Evolutionary conservation across 1,140 invertebrate species (phyloP).

Genomic region (Tyrophagus putrescentiae): DNA sequence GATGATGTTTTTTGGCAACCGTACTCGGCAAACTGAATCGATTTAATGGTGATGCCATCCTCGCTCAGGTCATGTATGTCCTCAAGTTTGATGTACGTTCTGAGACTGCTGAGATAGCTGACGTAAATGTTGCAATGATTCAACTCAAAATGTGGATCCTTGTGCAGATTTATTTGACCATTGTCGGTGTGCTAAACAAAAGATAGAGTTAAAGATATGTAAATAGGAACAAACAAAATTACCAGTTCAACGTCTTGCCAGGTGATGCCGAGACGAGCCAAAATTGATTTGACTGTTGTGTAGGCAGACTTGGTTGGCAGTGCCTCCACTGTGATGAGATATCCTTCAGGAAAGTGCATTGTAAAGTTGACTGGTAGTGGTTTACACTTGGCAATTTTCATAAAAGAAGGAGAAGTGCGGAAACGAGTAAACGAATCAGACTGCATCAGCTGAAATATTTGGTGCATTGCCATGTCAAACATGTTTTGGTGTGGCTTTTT

Average conservation of each 20-base stretch:
- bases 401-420: background rate
- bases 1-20: background rate
- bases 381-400: background rate
- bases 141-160: background rate
- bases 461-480: background rate
- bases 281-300: background rate
- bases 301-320: background rate
- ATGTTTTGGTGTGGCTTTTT: background rate
- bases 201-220: background rate
- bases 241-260: constrained; percentile 11
- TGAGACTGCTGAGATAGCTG: constrained; percentile 10
- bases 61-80: constrained; percentile 6
- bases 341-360: constrained; percentile 13
- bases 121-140: background rate
- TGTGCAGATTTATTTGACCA: background rate
- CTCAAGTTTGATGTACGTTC: background rate
- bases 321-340: background rate
- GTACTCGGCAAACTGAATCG: background rate
- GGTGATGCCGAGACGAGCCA: background rate
- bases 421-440: background rate
- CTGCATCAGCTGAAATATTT: background rate
- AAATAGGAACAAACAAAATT: background rate
- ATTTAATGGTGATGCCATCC: constrained; percentile 9
- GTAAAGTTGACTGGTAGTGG: background rate
- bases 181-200: background rate